Evolutionary conservation across 1,140 invertebrate species (phyloP).

Genomic region (Vollenhovia emeryi): DNA sequence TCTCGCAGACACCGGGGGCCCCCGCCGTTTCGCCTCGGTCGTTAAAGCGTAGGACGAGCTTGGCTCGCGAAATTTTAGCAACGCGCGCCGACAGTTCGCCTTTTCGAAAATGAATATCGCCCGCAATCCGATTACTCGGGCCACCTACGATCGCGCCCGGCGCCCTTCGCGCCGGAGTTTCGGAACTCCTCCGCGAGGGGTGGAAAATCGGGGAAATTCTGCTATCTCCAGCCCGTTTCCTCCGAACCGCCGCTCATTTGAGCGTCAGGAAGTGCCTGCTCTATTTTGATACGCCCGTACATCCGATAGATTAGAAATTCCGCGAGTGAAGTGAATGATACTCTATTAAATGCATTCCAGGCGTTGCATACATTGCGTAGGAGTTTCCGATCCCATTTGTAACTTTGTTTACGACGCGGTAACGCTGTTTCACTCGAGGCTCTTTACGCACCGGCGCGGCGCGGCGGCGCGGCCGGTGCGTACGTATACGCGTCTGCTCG

Average conservation of each 20-base stretch:
- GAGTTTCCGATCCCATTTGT: slow-evolving; percentile 43
- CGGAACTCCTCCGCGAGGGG: neutral
- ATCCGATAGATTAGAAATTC: slow-evolving; percentile 26
- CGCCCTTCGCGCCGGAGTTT: neutral
- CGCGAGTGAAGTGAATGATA: slow-evolving; percentile 29
- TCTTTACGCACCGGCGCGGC: slow-evolving; percentile 35
- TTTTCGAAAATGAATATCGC: neutral
- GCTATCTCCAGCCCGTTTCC: neutral
- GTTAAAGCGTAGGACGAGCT: neutral
- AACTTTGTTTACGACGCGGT: slow-evolving; percentile 48
- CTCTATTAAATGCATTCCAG: slow-evolving; percentile 48
- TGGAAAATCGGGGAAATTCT: neutral
- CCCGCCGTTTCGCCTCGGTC: neutral
- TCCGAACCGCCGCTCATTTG: neutral
- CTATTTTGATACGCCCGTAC: neutral
- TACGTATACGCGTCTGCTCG: slow-evolving; percentile 14
- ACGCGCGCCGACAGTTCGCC: neutral
- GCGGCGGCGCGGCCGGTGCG: neutral
- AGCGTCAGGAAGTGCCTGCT: neutral
- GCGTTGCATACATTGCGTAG: slow-evolving; percentile 31
- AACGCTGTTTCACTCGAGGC: neutral
- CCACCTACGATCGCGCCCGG: neutral
- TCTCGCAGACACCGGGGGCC: neutral
- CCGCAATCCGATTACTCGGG: neutral
- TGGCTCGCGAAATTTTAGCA: neutral